A percentile compares a stretch with the other conserved stretches of the same genome.
phyloP scores from a whole-genome alignment of 2,113 vertebrate species.

The Macrotis lagotis region DNA sequence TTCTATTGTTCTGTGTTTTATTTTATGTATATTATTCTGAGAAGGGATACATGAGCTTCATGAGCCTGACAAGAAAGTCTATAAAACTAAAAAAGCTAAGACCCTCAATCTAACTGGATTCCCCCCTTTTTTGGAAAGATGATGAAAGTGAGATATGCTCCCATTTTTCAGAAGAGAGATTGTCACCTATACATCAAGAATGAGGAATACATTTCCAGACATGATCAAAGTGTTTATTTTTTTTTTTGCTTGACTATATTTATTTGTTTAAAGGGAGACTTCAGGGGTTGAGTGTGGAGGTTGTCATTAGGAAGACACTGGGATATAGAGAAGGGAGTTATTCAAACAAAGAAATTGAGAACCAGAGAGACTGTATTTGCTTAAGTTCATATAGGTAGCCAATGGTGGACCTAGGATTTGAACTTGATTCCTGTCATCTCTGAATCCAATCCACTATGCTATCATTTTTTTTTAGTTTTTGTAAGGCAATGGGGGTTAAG shows the following conservation, averaged over 20 bases:
- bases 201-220: neutral
- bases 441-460: neutral
- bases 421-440: neutral
- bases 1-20: neutral
- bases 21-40: neutral
- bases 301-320: neutral
- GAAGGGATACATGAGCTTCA: neutral
- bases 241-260: neutral
- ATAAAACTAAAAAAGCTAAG: neutral
- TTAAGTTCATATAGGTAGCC: neutral
- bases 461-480: no score
- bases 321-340: neutral
- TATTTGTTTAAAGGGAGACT: neutral
- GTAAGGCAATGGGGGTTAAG: no score
- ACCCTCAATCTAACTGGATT: neutral
- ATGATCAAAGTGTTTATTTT: neutral
- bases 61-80: neutral
- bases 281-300: neutral
- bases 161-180: neutral
- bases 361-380: neutral
- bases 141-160: neutral
- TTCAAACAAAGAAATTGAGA: neutral
- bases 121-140: neutral
- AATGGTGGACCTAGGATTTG: neutral
- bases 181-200: neutral